A percentile compares a stretch with the other conserved stretches of the same genome.
Conservation (phyloP, 2,113 vertebrate genomes). For the Microcebus ravelobensis region DNA sequence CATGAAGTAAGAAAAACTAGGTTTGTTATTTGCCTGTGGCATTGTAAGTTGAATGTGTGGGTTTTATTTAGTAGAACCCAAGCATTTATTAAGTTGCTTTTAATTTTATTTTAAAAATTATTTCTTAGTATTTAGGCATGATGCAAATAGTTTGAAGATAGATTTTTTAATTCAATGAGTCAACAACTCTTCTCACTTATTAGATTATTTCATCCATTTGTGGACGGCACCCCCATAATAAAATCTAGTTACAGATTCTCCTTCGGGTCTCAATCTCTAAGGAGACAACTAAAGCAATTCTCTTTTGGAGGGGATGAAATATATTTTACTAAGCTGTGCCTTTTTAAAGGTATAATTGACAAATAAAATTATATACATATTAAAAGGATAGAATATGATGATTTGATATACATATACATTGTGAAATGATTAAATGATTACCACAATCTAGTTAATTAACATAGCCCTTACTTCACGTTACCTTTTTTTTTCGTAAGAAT, state of each 20-base stretch:
- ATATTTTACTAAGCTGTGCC: not conserved
- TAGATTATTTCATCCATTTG: not conserved
- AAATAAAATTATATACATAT: not conserved
- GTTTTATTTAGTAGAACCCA: not conserved
- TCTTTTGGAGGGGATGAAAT: not conserved
- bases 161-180: not conserved
- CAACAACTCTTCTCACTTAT: not conserved
- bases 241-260: conserved; percentile 13
- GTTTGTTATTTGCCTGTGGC: not conserved
- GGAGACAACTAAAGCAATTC: not conserved
- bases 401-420: not conserved
- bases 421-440: not conserved
- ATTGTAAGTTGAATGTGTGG: not conserved
- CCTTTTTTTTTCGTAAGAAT: not conserved
- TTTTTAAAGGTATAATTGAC: not conserved
- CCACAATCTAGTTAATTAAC: not conserved
- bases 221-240: not conserved
- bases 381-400: not conserved
- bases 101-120: conserved; percentile 39
- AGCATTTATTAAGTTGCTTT: not conserved
- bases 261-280: not conserved
- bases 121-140: not conserved
- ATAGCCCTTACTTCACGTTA: not conserved
- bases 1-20: not conserved
- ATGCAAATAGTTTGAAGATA: not conserved